Evolutionary conservation across 2,888 invertebrate genomes (phyloP).

Genomic region (Lasioglossum leucozonium): DNA sequence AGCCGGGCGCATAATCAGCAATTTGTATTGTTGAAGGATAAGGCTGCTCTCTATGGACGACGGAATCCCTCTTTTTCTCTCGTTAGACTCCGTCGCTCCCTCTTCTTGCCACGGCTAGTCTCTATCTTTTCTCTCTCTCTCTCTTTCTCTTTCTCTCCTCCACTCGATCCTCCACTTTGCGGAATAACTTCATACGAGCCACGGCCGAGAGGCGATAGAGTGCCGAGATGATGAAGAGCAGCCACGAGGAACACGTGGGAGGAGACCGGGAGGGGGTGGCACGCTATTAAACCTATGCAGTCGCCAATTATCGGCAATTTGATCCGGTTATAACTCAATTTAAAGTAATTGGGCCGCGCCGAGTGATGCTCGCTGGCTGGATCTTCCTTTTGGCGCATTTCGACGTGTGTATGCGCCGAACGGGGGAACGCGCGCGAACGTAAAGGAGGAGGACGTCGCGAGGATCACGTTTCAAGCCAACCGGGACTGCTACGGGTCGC

Average conservation of each 20-base stretch:
- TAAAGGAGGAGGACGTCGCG: conserved; percentile 26
- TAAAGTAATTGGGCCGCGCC: conserved; percentile 79
- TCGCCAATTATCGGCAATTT: conserved; percentile 82
- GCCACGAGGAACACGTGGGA: conserved; percentile 19
- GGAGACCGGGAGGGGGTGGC: conserved; percentile 58
- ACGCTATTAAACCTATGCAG: conserved; percentile 78
- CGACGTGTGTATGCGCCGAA: neutral
- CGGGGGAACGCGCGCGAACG: neutral
- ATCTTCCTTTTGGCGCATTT: neutral
- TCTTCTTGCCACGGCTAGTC: neutral
- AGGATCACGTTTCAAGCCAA: neutral
- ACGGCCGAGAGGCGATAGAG: conserved; percentile 18
- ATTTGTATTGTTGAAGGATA: conserved; percentile 78
- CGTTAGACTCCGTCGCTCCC: neutral
- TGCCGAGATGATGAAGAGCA: conserved; percentile 17
- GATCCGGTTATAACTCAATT: conserved; percentile 83
- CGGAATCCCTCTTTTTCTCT: conserved; percentile 31
- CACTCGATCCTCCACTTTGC: conserved; percentile 48
- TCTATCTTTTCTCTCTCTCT: neutral
- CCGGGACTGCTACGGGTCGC: conserved; percentile 44
- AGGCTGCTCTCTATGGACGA: conserved; percentile 43
- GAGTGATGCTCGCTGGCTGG: conserved; percentile 60
- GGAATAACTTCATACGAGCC: conserved; percentile 71
- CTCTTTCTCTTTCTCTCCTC: conserved; percentile 12
- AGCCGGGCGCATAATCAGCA: conserved; percentile 80